Evolutionary conservation across 2,113 vertebrate species (phyloP), one percentile per base, ranked within the genome.

Genomic region (western clawed frog (Xenopus tropicalis)): DNA sequence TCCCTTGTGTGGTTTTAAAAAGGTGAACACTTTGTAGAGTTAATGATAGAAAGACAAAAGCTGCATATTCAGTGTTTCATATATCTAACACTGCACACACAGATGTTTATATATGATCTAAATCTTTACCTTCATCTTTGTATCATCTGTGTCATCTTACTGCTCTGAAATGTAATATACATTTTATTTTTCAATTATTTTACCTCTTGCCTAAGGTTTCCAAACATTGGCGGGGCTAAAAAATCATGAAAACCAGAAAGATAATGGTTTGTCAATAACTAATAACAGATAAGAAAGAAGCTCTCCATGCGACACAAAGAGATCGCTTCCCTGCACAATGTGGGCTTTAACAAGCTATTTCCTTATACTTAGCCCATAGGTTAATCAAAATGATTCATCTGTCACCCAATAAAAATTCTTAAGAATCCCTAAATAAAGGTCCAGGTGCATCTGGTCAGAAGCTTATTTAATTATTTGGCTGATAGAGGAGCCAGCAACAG

Each of bases 321-420:
- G 70, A 72, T 72, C 57, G 48, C 0, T n/a, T 22, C 75, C 78
- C 19, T 13, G 1, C 43, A 74, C 64, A 72, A 66, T 78, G 71
- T 72, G 80, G 71, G 66, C 72, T 80, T 87, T 58, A 77, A 72
- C 22, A 82, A 78, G 56, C 37, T 68, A 78, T 77, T 22, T 77
- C 70, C 67, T 72, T 11, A 72, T 7, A 79, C 61, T 61, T 37
- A 79, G 70, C 66, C 67, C 69, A 14, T 66, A n/a, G 23, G 61
- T 77, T 83, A 81, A 80, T 11, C 77, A 73, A 80, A 75, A 71
- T 69, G 78, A 42, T 11, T 78, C 74, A 76, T 69, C 73, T 76
- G 73, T 37, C 59, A 69, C 66, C 44, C 29, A 37, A 37, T 37
- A 37, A 37, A 37, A 37, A 37, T 37, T 37, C 29, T 37, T 37